phyloP scores from a whole-genome alignment of 2,888 invertebrate species.

The Melanargia galathea region DNA sequence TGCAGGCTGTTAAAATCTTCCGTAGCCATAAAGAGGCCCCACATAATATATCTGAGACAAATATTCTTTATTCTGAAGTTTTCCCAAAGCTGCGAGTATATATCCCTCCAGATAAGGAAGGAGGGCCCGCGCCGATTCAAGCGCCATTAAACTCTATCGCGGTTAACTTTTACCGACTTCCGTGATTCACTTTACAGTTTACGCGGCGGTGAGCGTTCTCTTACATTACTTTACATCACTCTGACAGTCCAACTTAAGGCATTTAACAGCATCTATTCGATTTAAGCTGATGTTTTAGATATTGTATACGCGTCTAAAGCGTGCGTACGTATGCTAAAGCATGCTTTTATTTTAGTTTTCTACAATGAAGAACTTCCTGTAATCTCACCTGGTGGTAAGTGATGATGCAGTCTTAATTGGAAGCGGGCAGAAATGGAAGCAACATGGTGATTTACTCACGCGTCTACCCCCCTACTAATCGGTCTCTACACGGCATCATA shows the following conservation, averaged over 20 bases:
- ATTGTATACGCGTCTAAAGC: too few species aligned
- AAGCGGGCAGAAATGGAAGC: too few species aligned
- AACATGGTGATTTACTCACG: too few species aligned
- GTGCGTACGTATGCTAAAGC: too few species aligned
- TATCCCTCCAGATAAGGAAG: constrained; percentile 31
- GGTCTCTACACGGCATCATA: too few species aligned
- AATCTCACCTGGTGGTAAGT: too few species aligned
- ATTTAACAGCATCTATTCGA: not conserved
- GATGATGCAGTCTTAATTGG: too few species aligned
- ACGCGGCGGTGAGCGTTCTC: constrained; percentile 23
- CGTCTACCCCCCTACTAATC: too few species aligned
- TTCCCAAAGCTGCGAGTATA: constrained; percentile 21
- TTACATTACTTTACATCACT: not conserved
- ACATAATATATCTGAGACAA: not conserved
- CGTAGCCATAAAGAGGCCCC: not conserved
- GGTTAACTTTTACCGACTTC: constrained; percentile 40
- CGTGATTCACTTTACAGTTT: constrained; percentile 39
- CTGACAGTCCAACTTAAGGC: not conserved
- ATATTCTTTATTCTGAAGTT: constrained; percentile 1
- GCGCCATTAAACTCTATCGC: constrained; percentile 41
- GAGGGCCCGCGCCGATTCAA: constrained; percentile 32
- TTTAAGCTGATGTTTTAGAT: too few species aligned
- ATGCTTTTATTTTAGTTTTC: too few species aligned
- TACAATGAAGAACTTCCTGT: too few species aligned
- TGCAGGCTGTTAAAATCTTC: too few species aligned